Evolutionary conservation across 1,140 invertebrate species (phyloP), one percentile per base, ranked within the genome.

Genomic region (Mercenaria mercenaria): DNA sequence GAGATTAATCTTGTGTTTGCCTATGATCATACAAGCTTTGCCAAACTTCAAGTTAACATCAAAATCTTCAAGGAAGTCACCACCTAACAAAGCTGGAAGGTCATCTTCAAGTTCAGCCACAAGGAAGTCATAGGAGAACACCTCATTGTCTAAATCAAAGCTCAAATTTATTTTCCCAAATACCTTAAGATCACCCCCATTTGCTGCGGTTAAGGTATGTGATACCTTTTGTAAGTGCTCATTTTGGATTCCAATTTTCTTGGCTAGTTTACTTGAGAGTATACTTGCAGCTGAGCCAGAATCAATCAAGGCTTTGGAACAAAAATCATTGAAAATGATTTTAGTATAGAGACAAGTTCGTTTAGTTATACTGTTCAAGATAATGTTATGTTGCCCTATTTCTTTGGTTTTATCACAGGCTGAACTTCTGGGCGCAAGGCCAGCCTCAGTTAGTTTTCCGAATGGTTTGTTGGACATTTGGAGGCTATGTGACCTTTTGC

Each of bases 11-110:
- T 84, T 84, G 34, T 84, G 61, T 84, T 84, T 84, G 4, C 81
- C 81, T 29, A 84, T 84, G 1, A 64, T 50, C 81, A 69, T 84
- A 32, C 43, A 41, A 26, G 56, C n/a, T 52, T 84, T 84, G 0
- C 61, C 61, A 84, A 84, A 84, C 29, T 69, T 84, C 34, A 84
- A n/a, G 18, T 29, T 84, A 3, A 84, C 81, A 43, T 84, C 81
- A 69, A n/a, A 39, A 50, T 69, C 61, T 69, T 67, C 41, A 8
- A 84, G 26, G 29, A 84, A 84, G 72, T 72, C 64, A 1, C 39
- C 41, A 69, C 81, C 81, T 29, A 84, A 18, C 4, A 84, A 50
- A 50, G 64, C 64, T n/a, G n/a, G 3, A 1, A 43, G 34, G 4
- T 64, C 59, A 83, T 67, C 61, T 67, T 32, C 3, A 8, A n/a